Percentiles rank a stretch among this genome's conserved stretches.
phyloP scores from a whole-genome alignment of 2,113 vertebrate species.

The Taurulus bubalis region DNA sequence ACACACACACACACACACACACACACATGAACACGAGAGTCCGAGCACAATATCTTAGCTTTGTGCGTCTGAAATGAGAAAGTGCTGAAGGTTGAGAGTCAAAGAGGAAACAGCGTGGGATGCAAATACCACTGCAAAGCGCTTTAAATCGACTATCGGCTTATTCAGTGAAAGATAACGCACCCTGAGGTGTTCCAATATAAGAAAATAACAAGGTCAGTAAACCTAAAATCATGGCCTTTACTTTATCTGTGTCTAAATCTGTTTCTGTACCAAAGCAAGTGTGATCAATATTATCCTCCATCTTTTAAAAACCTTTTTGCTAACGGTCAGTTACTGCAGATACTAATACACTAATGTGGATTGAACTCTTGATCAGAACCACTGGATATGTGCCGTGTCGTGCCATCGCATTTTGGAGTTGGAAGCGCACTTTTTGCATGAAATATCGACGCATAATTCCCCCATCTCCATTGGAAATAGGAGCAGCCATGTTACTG shows the following conservation, averaged over 20 bases:
- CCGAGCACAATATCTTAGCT: background rate
- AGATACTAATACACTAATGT: too few species aligned
- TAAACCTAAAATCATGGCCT: too few species aligned
- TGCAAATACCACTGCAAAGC: too few species aligned
- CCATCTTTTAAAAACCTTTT: background rate
- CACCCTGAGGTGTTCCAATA: background rate
- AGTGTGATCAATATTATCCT: background rate
- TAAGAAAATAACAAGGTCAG: background rate
- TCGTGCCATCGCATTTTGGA: too few species aligned
- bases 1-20: background rate
- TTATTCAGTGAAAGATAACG: too few species aligned
- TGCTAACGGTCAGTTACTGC: background rate
- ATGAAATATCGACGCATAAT: too few species aligned
- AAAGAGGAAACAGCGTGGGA: too few species aligned
- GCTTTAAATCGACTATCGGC: too few species aligned
- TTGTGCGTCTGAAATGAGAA: background rate
- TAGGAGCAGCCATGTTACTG: background rate
- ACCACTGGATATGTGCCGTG: too few species aligned
- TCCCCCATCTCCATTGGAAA: background rate
- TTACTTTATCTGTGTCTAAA: background rate
- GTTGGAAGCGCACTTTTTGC: background rate
- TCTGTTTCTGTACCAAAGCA: too few species aligned
- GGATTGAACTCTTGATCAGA: too few species aligned
- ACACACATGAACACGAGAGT: background rate
- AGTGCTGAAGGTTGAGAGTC: too few species aligned